These are phyloP conservation scores for Tragelaphus strepsiceros DNA, from an alignment of 2,113 vertebrate genomes.

Conservation along the genomic window DNA sequence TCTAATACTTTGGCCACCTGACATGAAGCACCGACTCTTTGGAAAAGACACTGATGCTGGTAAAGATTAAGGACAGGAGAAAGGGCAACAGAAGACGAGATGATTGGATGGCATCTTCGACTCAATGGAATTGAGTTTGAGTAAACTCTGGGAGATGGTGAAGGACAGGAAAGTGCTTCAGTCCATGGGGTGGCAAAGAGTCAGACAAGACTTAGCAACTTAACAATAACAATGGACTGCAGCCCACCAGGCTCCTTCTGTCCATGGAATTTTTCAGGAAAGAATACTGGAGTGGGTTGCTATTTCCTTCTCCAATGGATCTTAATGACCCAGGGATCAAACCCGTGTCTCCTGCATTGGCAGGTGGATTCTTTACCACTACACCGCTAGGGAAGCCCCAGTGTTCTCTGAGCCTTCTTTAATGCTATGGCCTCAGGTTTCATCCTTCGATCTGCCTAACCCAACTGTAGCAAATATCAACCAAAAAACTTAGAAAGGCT, in stretches of 20 bases:
- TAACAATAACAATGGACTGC: background rate
- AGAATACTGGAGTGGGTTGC: background rate
- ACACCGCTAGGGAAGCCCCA: background rate
- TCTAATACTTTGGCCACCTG: background rate
- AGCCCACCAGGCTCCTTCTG: background rate
- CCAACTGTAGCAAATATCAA: background rate
- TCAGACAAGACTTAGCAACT: background rate
- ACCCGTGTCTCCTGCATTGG: background rate
- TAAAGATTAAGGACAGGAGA: background rate
- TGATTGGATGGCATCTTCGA: background rate
- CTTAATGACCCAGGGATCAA: background rate
- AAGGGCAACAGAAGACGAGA: background rate
- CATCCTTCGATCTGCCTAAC: background rate
- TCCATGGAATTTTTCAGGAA: background rate
- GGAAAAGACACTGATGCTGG: background rate
- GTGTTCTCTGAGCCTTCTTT: background rate
- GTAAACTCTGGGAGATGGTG: background rate
- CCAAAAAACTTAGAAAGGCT: background rate
- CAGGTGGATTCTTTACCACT: background rate
- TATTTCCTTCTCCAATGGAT: background rate
- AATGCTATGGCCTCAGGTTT: background rate
- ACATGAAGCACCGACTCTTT: rapidly evolving
- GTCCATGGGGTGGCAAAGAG: background rate
- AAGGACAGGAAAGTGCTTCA: background rate
- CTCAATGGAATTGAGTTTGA: background rate